Evolutionary conservation across 2,113 vertebrate genomes (phyloP), one percentile per base, ranked within the genome.

Genomic region (Thymallus thymallus): DNA sequence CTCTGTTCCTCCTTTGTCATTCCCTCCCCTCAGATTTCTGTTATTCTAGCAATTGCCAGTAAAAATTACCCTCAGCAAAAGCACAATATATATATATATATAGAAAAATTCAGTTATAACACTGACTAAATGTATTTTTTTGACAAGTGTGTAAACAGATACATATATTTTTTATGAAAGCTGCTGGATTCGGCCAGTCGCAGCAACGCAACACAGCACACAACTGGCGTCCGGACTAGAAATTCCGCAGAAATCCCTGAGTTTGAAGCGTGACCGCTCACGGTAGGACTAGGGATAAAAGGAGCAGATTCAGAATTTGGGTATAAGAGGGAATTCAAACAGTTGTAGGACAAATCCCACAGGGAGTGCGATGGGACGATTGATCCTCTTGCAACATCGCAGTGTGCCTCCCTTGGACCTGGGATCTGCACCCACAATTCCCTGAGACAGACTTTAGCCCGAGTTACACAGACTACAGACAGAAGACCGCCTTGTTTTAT

Each of bases 241-340:
- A 81, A 74, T 80, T 84, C 88, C 85, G 86, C 86, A 86, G 78
- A 85, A 88, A 83, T 84, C 85, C 88, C 78, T 86, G 82, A 89
- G 89, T 84, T 82, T 72, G 79, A 75, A 91, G 88, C 85, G 87
- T 87, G 87, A 90, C 88, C 69, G 68, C 75, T 83, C 86, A 84
- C 85, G 84, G 82, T 87, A 82, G 84, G 86, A 84, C 80, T 87
- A 85, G 80, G 86, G 88, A 85, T 80, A 86, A 80, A 79, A 61
- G 65, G 70, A 24, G 86, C 85, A 64, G 82, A 87, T 87, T 87
- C 85, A 32, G 45, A 88, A 88, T 89, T 88, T 88, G 75, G 75
- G 88, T 83, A 88, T 86, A 79, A 86, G 80, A 85, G 80, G 75
- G 81, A 85, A 86, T 72, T 73, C 72, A 82, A 85, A 74, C 76